Percentiles rank a stretch among this genome's conserved stretches.
phyloP scores from a whole-genome alignment of 2,797 vertebrate species.

The Notamacropus eugenii region DNA sequence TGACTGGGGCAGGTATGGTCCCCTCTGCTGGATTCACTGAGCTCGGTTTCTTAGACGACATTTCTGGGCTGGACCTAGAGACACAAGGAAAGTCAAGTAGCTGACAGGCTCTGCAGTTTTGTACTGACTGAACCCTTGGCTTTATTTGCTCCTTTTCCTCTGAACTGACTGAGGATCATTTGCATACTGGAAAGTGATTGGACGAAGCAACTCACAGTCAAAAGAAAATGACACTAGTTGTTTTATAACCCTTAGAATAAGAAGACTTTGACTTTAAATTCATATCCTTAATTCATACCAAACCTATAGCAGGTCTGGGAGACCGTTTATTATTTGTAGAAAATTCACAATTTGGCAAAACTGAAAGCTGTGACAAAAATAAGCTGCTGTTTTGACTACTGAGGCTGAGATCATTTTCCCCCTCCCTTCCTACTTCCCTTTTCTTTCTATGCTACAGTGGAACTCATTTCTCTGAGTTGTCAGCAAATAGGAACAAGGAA shows the following conservation, averaged over 20 bases:
- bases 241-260: conserved; percentile 79
- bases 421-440: background rate
- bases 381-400: conserved; percentile 64
- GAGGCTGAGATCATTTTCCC: conserved; percentile 51
- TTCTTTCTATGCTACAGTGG: conserved; percentile 56
- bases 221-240: conserved; percentile 79
- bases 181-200: conserved; percentile 88
- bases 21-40: conserved; percentile 69
- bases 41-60: conserved; percentile 79
- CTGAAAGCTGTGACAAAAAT: conserved; percentile 64
- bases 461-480: conserved; percentile 60
- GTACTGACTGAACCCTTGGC: conserved; percentile 82
- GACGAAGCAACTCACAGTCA: conserved; percentile 81
- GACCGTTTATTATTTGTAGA: conserved; percentile 72
- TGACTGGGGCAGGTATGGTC: conserved; percentile 85
- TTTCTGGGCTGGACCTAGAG: conserved; percentile 83
- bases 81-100: conserved; percentile 82
- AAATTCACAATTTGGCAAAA: conserved; percentile 73
- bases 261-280: conserved; percentile 74
- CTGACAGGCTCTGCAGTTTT: conserved; percentile 76
- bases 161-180: conserved; percentile 83
- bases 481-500: conserved; percentile 15
- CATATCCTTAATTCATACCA: conserved; percentile 65
- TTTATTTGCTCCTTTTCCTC: conserved; percentile 86
- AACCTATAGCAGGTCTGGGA: conserved; percentile 51